Conservation (phyloP, 2,888 invertebrate species). For the Melanargia galathea region DNA sequence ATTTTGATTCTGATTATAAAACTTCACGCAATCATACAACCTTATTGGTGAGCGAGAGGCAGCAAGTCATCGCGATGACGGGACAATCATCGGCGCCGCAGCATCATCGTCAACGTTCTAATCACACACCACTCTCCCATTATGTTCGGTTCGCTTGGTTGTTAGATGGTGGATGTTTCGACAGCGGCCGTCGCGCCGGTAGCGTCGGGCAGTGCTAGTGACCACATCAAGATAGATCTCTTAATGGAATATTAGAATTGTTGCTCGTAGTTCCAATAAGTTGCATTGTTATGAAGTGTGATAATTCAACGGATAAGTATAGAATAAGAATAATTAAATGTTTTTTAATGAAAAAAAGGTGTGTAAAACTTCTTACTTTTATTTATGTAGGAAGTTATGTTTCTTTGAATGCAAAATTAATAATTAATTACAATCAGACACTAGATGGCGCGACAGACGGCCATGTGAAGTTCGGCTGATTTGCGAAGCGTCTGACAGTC, state of each 20-base stretch:
- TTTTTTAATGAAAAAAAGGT: too few relatives aligned
- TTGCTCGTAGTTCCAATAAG: not conserved
- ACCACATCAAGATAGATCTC: conserved; percentile 8
- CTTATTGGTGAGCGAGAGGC: not conserved
- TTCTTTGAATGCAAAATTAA: too few relatives aligned
- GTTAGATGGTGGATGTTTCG: conserved; percentile 12
- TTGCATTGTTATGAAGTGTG: not conserved
- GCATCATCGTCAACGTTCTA: not conserved
- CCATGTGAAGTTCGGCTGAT: too few relatives aligned
- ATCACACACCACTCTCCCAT: conserved; percentile 21
- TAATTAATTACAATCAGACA: too few relatives aligned
- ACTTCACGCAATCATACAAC: not conserved
- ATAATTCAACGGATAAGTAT: too few relatives aligned
- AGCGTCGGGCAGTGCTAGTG: not conserved
- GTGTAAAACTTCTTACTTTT: too few relatives aligned
- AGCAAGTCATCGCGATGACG: conserved; percentile 21
- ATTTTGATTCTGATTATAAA: conserved; percentile 6
- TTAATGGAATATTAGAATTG: conserved; percentile 2
- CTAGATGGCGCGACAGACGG: too few relatives aligned
- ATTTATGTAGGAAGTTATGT: too few relatives aligned
- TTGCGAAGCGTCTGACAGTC: too few relatives aligned
- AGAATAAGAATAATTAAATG: too few relatives aligned
- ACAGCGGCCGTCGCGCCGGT: conserved; percentile 21
- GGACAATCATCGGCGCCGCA: not conserved
- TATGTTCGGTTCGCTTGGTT: not conserved